Evolutionary conservation across 2,113 vertebrate genomes (phyloP).

Genomic region (Vidua chalybeata): DNA sequence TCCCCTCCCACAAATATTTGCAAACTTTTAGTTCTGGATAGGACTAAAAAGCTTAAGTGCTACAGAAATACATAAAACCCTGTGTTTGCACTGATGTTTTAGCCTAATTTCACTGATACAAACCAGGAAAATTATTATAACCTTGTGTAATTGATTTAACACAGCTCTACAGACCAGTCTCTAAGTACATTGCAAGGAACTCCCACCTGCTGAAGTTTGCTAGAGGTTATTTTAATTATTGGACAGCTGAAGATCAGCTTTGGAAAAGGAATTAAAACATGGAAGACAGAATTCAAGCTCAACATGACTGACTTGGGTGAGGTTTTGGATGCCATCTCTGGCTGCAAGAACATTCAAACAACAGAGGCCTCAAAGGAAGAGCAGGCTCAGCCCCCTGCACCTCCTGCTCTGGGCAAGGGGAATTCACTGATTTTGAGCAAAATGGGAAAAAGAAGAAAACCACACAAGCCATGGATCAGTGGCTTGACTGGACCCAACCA

Average conservation of each 20-base stretch:
- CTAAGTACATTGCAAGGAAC: background rate
- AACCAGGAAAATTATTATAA: background rate
- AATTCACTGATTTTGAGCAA: background rate
- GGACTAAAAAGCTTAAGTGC: background rate
- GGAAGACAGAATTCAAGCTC: conserved; percentile 19
- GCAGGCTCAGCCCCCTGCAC: background rate
- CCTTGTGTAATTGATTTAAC: background rate
- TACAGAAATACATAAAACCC: background rate
- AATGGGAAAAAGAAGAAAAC: background rate
- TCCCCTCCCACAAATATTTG: background rate
- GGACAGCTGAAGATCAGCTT: background rate
- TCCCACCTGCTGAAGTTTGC: background rate
- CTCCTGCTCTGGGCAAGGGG: background rate
- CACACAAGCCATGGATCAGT: background rate
- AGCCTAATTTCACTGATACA: background rate
- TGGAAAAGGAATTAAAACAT: background rate
- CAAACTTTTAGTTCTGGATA: background rate
- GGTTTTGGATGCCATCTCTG: background rate
- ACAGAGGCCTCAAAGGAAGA: background rate
- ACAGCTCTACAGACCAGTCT: background rate
- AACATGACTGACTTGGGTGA: background rate
- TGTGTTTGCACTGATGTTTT: background rate
- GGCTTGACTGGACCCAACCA: background rate
- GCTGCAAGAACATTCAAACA: background rate
- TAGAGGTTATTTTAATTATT: background rate